These are phyloP conservation scores for Pedetes capensis DNA, from an alignment of 2,113 vertebrate species.

Conservation along the genomic window DNA sequence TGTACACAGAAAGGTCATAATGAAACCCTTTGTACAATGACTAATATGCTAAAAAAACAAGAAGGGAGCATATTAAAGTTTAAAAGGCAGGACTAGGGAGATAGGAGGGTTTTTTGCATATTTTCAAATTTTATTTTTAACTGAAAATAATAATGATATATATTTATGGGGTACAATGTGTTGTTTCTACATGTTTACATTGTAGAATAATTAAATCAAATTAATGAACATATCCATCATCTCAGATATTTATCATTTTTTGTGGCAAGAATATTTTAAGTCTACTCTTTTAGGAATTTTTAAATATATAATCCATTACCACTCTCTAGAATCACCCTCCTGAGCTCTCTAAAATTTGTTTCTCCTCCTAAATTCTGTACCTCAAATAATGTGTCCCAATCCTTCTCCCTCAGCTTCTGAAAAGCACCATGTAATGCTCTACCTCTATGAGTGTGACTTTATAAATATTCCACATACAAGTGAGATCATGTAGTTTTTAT, in stretches of 20 bases:
- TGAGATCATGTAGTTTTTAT: neutral
- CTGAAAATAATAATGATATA: neutral
- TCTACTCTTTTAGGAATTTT: neutral
- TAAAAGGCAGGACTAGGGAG: neutral
- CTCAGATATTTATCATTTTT: neutral
- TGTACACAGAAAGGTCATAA: too few species aligned
- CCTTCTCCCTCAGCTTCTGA: fast-evolving
- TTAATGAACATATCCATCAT: neutral
- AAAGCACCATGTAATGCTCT: neutral
- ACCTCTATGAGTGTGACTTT: neutral
- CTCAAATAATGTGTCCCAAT: neutral
- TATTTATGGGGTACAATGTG: neutral
- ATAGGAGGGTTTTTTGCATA: neutral
- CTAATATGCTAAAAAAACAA: too few species aligned
- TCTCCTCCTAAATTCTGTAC: neutral
- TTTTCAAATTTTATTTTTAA: neutral
- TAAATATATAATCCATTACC: neutral
- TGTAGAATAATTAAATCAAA: neutral
- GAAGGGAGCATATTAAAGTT: neutral
- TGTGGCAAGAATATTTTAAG: neutral
- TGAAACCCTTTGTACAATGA: too few species aligned
- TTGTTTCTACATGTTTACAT: neutral
- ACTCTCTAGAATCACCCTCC: neutral
- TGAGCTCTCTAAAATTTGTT: neutral
- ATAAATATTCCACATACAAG: neutral